These are phyloP conservation scores for Acanthiza pusilla DNA, from an alignment of 2,797 vertebrate genomes.

Conservation along the genomic window DNA sequence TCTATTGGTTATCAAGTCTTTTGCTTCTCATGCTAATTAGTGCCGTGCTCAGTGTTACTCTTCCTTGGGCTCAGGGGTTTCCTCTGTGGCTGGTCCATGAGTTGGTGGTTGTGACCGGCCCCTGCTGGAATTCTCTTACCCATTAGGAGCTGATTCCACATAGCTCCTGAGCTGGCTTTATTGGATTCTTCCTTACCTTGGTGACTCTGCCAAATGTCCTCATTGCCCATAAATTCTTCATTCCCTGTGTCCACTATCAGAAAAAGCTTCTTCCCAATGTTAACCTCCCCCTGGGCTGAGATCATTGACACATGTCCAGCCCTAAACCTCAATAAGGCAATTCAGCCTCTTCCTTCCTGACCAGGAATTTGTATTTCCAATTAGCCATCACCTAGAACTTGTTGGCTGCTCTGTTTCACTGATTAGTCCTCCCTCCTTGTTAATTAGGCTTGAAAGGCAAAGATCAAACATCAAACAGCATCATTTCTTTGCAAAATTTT, in stretches of 20 bases:
- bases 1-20: too few relatives aligned
- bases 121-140: not conserved
- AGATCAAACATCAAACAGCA: not conserved
- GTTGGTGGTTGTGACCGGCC: not conserved
- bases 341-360: too few relatives aligned
- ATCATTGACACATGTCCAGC: fast-evolving
- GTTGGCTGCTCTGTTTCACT: not conserved
- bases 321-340: not conserved
- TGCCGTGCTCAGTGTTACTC: not conserved
- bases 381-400: not conserved
- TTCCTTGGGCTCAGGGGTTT: not conserved
- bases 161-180: not conserved
- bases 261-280: not conserved
- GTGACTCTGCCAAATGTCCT: not conserved
- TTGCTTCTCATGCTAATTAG: fast-evolving
- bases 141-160: not conserved
- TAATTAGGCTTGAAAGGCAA: not conserved
- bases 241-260: not conserved
- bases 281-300: not conserved
- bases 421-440: not conserved
- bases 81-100: too few relatives aligned
- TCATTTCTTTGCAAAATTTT: not conserved
- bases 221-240: not conserved
- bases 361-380: not conserved
- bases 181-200: not conserved